Percentiles rank a stretch among this genome's conserved stretches.
Evolutionary conservation across 2,888 invertebrate genomes (phyloP).

Genomic region (Tenthredo amoena): DNA sequence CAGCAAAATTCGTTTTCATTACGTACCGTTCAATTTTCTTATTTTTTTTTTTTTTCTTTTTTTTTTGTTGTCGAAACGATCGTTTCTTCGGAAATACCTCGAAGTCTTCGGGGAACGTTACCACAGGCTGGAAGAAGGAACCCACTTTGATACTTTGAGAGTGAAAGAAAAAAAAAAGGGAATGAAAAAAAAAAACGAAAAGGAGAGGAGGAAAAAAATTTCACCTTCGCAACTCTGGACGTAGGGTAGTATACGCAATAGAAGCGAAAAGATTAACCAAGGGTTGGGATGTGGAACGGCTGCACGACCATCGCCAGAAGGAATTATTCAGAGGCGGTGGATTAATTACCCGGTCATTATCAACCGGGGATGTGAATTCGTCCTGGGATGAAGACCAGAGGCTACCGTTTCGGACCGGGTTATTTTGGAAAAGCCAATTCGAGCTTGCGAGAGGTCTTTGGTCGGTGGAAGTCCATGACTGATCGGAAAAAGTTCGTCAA

Average conservation of each 20-base stretch:
- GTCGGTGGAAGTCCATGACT: neutral
- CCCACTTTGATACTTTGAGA: conserved; percentile 2
- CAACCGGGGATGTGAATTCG: neutral
- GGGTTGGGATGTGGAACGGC: neutral
- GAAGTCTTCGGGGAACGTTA: neutral
- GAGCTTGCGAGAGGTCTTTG: neutral
- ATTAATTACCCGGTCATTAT: conserved; percentile 15
- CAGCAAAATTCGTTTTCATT: neutral
- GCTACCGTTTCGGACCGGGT: neutral
- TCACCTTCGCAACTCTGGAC: neutral
- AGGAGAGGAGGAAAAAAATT: neutral
- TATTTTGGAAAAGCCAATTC: neutral
- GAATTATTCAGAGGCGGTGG: conserved; percentile 19
- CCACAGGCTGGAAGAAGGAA: neutral
- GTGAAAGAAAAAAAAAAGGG: neutral
- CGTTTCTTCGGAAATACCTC: neutral
- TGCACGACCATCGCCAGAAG: neutral
- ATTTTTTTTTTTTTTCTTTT: neutral
- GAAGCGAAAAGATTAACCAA: conserved; percentile 23
- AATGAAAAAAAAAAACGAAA: neutral
- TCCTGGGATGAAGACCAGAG: neutral
- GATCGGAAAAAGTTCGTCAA: neutral
- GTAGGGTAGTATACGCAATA: neutral
- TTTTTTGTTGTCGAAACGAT: neutral
- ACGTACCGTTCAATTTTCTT: too few species aligned